Conservation (phyloP, 30 jellyfish, hydroid and myxozoan species). For the Nemopilema nomurai region DNA sequence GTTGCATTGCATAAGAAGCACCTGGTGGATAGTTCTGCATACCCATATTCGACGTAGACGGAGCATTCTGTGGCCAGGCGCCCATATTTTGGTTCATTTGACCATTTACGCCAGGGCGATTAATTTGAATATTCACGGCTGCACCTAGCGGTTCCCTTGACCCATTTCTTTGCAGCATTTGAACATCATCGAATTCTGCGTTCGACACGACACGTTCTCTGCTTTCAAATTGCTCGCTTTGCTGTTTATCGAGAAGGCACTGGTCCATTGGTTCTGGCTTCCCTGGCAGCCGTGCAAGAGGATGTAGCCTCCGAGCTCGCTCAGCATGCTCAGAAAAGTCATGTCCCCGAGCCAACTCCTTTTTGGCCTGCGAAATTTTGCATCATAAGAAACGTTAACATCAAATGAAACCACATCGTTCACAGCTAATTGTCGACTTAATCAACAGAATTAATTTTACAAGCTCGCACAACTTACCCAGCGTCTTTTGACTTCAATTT, state of each 20-base stretch:
- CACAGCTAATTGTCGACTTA: too few relatives aligned
- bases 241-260: neutral
- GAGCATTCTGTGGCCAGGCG: neutral
- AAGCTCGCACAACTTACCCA: too few relatives aligned
- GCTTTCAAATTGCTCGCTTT: neutral
- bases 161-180: conserved; percentile 4
- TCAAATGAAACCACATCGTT: too few relatives aligned
- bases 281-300: conserved; percentile 56
- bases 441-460: too few relatives aligned
- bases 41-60: neutral
- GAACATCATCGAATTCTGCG: conserved; percentile 18
- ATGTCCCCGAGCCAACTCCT: conserved; percentile 91
- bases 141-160: neutral
- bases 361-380: conserved; percentile 66
- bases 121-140: conserved; percentile 1
- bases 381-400: neutral
- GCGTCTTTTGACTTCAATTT: conserved; percentile 40
- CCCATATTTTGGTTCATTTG: neutral
- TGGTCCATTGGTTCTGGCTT: conserved; percentile 30
- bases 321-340: conserved; percentile 88
- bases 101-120: neutral
- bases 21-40: neutral
- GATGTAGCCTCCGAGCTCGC: conserved; percentile 59
- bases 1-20: neutral
- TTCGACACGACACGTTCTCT: conserved; percentile 22